Evolutionary conservation across 2,888 invertebrate genomes (phyloP), one percentile per base, ranked within the genome.

Genomic region (Eristalis arbustorum): DNA sequence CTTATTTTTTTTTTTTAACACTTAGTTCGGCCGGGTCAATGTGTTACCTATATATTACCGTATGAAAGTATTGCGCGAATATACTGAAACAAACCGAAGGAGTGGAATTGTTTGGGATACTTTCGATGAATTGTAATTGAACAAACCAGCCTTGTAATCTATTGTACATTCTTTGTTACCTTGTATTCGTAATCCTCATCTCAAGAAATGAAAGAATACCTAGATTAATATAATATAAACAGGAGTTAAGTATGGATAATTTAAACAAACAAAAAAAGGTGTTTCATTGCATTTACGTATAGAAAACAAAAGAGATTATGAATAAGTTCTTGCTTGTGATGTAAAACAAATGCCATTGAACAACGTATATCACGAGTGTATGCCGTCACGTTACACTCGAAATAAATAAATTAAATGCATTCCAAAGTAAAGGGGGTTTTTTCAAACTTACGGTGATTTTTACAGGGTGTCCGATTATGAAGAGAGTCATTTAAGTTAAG

Each of bases 171-270:
- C 85, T 85, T 77, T 85, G 85, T 82, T 85, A 83, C 71, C 72
- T 66, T 83, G 78, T 75, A 83, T 83, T 79, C 87, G 78, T 82
- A 68, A 66, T 81, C 78, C 81, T 84, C 75, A 87, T 83, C 83
- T 83, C 79, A 83, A 68, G 62, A 87, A 83, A 56, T 83, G 78
- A 83, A 87, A 68, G 83, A 83, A 82, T 83, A 83, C 31, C 63
- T 83, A 87, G 87, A 71, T 79, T 87, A 85, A 87, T 87, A 83
- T 87, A 87, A 78, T 83, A 87, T 75, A 87, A 78, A 87, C 87
- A 79, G 42, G 64, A 78, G 71, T 83, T 87, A 87, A 87, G 87
- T 87, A 83, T 79, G 72, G 31, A 83, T 87, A 83, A 87, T 83
- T 87, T 78, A 79, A 83, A 59, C 18, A 49, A 18, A 49, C 18